These are phyloP conservation scores for Tribolium freemani DNA, from an alignment of 2,888 invertebrate species.

Conservation along the genomic window DNA sequence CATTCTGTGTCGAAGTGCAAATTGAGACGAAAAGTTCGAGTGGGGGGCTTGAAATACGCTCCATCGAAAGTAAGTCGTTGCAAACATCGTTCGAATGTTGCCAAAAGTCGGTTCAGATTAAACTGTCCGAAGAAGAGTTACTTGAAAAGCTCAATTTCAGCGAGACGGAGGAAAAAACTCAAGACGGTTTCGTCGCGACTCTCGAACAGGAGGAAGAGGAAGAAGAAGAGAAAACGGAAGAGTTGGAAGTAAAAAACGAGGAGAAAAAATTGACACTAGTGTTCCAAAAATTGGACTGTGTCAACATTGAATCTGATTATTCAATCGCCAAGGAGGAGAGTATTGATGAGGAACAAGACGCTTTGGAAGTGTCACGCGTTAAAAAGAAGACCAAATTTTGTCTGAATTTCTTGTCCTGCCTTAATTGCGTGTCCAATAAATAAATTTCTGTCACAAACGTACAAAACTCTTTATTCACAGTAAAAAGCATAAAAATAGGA, in stretches of 20 bases:
- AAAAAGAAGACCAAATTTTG: background rate
- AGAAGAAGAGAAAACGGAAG: background rate
- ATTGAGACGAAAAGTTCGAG: background rate
- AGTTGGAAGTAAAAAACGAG: background rate
- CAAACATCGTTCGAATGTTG: slow-evolving; percentile 24
- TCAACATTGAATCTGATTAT: background rate
- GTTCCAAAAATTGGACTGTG: background rate
- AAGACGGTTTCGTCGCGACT: background rate
- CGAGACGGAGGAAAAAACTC: background rate
- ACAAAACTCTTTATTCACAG: background rate
- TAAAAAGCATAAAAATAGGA: too few relatives aligned
- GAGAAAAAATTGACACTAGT: background rate
- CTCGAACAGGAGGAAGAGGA: background rate
- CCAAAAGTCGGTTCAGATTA: slow-evolving; percentile 29
- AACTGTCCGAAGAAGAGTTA: slow-evolving; percentile 26
- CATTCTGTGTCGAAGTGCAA: background rate
- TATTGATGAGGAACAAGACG: background rate
- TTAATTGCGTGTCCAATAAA: background rate
- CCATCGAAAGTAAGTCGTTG: slow-evolving; percentile 32
- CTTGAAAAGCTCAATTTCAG: slow-evolving; percentile 11
- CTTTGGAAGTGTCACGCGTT: too few relatives aligned
- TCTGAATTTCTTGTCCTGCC: slow-evolving; percentile 3
- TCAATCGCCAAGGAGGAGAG: too few relatives aligned
- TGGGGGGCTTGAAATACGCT: slow-evolving; percentile 11
- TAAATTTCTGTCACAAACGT: background rate